phyloP scores from a whole-genome alignment of 2,113 vertebrate genomes.

The Hemiprocne comata region DNA sequence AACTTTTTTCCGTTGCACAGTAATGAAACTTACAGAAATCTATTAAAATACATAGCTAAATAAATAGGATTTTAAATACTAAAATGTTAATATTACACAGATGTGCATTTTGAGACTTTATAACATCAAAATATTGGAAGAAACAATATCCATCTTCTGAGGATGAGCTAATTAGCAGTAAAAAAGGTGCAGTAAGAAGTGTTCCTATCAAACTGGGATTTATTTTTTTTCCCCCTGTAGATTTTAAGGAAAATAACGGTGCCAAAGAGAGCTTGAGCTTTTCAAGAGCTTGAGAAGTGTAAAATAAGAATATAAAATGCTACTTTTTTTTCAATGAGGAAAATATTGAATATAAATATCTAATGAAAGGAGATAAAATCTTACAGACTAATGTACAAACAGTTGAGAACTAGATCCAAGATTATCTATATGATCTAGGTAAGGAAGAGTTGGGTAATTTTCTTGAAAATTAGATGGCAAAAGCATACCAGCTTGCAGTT shows the following conservation, averaged over 20 bases:
- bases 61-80: background rate
- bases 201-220: background rate
- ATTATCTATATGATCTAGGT: constrained; percentile 48
- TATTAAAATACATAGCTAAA: background rate
- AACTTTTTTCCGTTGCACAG: background rate
- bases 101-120: background rate
- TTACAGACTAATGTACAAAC: background rate
- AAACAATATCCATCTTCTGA: background rate
- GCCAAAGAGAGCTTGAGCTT: background rate
- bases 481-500: constrained; percentile 60
- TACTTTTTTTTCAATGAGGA: background rate
- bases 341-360: background rate
- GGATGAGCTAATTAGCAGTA: constrained; percentile 42
- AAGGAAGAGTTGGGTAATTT: constrained; percentile 59
- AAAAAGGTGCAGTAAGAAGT: background rate
- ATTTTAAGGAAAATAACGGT: constrained; percentile 23
- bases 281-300: background rate
- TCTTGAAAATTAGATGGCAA: constrained; percentile 67
- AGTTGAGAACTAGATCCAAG: constrained; percentile 35
- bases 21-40: background rate
- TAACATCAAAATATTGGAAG: background rate
- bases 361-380: constrained; percentile 46
- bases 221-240: background rate
- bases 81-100: background rate
- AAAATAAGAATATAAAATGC: background rate